These are phyloP conservation scores for Embiotoca jacksoni DNA, from an alignment of 2,113 vertebrate genomes.

Conservation along the genomic window DNA sequence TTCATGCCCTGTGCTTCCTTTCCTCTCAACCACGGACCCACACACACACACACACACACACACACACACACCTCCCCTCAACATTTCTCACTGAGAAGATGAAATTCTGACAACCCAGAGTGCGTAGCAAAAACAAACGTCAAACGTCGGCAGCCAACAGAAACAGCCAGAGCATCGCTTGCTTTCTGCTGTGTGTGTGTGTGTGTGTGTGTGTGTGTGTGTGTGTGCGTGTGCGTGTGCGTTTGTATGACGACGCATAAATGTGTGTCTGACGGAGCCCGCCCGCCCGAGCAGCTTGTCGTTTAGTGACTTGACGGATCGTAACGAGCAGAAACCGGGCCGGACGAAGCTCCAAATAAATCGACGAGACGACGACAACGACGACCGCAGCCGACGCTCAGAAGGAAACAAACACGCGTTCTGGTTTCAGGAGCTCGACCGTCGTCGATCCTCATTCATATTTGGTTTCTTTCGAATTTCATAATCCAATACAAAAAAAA, in stretches of 20 bases:
- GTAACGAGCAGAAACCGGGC: conserved; percentile 25
- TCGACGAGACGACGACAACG: not conserved
- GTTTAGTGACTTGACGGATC: conserved; percentile 17
- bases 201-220: conserved; percentile 1
- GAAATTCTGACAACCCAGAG: conserved; percentile 49
- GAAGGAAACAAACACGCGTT: not conserved
- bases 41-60: too few relatives aligned
- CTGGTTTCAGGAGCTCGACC: not conserved
- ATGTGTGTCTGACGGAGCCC: conserved; percentile 8
- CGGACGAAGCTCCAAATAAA: conserved; percentile 21
- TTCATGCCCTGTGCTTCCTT: not conserved
- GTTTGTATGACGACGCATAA: not conserved
- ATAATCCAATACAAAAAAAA: too few relatives aligned
- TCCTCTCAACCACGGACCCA: not conserved
- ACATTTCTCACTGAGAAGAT: conserved; percentile 41
- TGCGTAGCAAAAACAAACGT: conserved; percentile 38
- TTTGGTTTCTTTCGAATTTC: not conserved
- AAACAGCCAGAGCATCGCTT: conserved; percentile 9
- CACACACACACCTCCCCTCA: not conserved
- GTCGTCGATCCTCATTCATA: not conserved
- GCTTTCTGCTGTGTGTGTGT: conserved; percentile 8
- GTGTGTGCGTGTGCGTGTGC: not conserved
- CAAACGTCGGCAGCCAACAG: conserved; percentile 25
- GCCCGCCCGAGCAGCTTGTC: conserved; percentile 35
- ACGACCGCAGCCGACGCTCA: not conserved